Conservation (phyloP, 2,888 invertebrate genomes). For the Drosophila formosana region DNA sequence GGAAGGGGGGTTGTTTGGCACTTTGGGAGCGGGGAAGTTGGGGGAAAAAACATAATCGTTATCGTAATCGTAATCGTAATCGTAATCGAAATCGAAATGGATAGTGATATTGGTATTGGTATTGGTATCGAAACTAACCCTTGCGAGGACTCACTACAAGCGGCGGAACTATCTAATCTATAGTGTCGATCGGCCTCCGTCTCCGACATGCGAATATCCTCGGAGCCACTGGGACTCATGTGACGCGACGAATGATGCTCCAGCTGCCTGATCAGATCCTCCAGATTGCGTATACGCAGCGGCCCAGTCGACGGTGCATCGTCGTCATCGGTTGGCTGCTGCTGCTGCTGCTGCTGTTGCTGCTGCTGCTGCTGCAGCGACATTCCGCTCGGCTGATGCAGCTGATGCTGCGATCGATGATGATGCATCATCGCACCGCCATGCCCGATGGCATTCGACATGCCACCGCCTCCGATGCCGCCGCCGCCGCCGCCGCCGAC, state of each 20-base stretch:
- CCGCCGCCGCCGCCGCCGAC: slow-evolving; percentile 34
- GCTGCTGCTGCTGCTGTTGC: slow-evolving; percentile 87
- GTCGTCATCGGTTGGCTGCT: slow-evolving; percentile 88
- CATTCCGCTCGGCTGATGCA: slow-evolving; percentile 84
- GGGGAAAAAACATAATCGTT: slow-evolving; percentile 13
- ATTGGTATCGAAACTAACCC: slow-evolving; percentile 86
- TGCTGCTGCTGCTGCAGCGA: slow-evolving; percentile 86
- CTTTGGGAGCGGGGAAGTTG: slow-evolving; percentile 6
- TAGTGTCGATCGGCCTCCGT: slow-evolving; percentile 95
- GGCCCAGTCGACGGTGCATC: slow-evolving; percentile 93
- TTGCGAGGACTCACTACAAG: slow-evolving; percentile 91
- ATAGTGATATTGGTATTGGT: slow-evolving; percentile 3
- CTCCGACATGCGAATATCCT: slow-evolving; percentile 93
- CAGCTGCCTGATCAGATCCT: slow-evolving; percentile 94
- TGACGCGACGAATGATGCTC: slow-evolving; percentile 94
- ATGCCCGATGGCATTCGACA: slow-evolving; percentile 62
- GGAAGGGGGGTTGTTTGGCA: not conserved
- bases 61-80: slow-evolving; percentile 19
- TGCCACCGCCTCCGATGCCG: slow-evolving; percentile 34
- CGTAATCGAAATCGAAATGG: slow-evolving; percentile 10
- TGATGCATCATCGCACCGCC: slow-evolving; percentile 84
- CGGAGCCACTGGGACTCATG: slow-evolving; percentile 96
- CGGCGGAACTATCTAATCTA: slow-evolving; percentile 91
- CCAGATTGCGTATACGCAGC: slow-evolving; percentile 94
- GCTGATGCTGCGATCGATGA: slow-evolving; percentile 81